Evolutionary conservation across 2,797 vertebrate genomes (phyloP).

Genomic region (Sardinella longiceps): DNA sequence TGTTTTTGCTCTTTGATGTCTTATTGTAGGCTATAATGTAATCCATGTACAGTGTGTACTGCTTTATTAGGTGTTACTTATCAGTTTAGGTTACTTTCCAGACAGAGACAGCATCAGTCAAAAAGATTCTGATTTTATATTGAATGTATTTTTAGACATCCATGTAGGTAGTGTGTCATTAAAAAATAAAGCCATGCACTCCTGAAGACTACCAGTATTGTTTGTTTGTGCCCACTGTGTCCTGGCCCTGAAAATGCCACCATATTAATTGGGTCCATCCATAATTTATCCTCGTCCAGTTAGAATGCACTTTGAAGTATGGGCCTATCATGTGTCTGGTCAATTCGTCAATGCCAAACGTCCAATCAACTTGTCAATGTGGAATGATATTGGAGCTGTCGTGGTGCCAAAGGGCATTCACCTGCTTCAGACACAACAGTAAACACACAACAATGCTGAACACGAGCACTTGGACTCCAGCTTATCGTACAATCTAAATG

Average conservation of each 20-base stretch:
- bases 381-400: constrained; percentile 12
- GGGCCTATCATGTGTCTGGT: constrained; percentile 57
- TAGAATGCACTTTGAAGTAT: constrained; percentile 50
- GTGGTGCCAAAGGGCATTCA: background rate
- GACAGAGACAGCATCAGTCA: background rate
- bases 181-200: background rate
- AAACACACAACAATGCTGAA: background rate
- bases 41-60: background rate
- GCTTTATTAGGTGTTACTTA: background rate
- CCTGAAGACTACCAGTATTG: background rate
- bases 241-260: constrained; percentile 14
- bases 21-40: no score
- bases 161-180: background rate
- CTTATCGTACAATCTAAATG: background rate
- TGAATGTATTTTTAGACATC: background rate
- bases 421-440: constrained; percentile 2
- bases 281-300: constrained; percentile 60
- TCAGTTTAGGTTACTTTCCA: no score
- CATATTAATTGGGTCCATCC: constrained; percentile 28
- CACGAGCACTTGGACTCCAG: background rate
- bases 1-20: background rate
- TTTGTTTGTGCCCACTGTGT: background rate
- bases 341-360: constrained; percentile 23
- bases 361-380: constrained; percentile 1
- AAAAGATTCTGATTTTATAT: background rate